These are phyloP conservation scores for Apocrypta bakeri DNA, from an alignment of 1,140 invertebrate genomes.

Conservation along the genomic window DNA sequence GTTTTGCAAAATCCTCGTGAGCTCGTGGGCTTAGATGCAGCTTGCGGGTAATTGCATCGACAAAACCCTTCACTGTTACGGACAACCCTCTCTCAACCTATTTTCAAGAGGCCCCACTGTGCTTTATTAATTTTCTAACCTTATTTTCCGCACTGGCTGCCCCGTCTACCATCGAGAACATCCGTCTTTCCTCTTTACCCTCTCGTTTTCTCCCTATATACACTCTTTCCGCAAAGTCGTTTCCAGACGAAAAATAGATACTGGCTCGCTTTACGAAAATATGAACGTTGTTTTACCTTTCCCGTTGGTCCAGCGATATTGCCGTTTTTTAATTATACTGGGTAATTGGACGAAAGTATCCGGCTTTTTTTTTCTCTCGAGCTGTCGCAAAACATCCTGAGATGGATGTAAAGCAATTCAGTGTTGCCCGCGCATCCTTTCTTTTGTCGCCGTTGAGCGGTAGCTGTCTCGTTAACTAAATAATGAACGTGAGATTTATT, in stretches of 20 bases:
- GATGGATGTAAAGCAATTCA: too few species aligned
- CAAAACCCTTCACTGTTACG: background rate
- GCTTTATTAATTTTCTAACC: constrained; percentile 49
- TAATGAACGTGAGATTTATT: too few species aligned
- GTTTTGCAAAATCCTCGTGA: background rate
- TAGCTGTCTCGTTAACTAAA: too few species aligned
- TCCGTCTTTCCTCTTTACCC: background rate
- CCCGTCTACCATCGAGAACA: constrained; percentile 6
- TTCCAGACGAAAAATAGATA: background rate
- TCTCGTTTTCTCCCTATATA: background rate
- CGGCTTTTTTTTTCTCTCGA: too few species aligned
- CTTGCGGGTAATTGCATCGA: constrained; percentile 28
- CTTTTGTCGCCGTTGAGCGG: too few species aligned
- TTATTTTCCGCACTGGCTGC: constrained; percentile 31
- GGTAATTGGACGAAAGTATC: background rate
- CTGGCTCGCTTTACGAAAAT: constrained; percentile 1
- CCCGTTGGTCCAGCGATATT: background rate
- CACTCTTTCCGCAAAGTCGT: background rate
- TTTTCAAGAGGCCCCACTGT: background rate
- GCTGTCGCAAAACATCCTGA: too few species aligned
- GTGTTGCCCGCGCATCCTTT: too few species aligned
- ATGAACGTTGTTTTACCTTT: background rate
- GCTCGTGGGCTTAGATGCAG: background rate
- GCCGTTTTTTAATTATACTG: background rate
- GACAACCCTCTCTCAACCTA: background rate